These are phyloP conservation scores for Microchrysa polita DNA, from an alignment of 2,888 invertebrate genomes.

Conservation along the genomic window DNA sequence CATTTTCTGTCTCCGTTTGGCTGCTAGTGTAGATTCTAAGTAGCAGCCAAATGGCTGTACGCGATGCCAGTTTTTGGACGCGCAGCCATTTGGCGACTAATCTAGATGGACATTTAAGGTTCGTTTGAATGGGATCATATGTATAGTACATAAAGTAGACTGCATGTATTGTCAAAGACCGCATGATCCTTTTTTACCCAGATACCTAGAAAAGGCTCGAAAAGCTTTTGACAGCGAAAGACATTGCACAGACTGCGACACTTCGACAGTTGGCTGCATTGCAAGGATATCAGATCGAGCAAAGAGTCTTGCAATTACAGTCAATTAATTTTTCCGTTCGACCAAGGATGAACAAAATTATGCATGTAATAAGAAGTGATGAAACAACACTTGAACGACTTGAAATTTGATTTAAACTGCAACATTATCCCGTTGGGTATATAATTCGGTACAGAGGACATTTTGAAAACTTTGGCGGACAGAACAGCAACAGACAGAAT, in stretches of 20 bases:
- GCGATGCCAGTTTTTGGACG: too few species aligned
- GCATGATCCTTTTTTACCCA: constrained; percentile 52
- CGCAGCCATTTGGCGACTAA: too few species aligned
- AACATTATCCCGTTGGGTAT: constrained; percentile 70
- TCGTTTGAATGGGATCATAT: neutral
- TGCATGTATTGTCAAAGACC: constrained; percentile 59
- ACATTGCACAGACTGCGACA: constrained; percentile 53
- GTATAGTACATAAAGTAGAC: neutral
- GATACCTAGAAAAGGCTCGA: constrained; percentile 46
- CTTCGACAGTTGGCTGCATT: constrained; percentile 53
- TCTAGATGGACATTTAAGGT: too few species aligned
- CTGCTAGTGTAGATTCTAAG: too few species aligned
- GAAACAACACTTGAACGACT: constrained; percentile 65
- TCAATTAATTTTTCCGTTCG: constrained; percentile 67
- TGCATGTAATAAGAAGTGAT: constrained; percentile 65
- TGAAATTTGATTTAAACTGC: constrained; percentile 64
- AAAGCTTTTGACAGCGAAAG: constrained; percentile 46
- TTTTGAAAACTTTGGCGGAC: constrained; percentile 73
- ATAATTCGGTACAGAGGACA: constrained; percentile 69
- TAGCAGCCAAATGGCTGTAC: too few species aligned
- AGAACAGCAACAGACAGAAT: too few species aligned
- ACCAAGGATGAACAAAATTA: constrained; percentile 62
- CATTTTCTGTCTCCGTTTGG: too few species aligned
- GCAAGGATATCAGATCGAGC: constrained; percentile 57
- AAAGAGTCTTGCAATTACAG: constrained; percentile 66